These are phyloP conservation scores for Mercenaria mercenaria DNA, from an alignment of 1,140 invertebrate genomes.

Conservation along the genomic window DNA sequence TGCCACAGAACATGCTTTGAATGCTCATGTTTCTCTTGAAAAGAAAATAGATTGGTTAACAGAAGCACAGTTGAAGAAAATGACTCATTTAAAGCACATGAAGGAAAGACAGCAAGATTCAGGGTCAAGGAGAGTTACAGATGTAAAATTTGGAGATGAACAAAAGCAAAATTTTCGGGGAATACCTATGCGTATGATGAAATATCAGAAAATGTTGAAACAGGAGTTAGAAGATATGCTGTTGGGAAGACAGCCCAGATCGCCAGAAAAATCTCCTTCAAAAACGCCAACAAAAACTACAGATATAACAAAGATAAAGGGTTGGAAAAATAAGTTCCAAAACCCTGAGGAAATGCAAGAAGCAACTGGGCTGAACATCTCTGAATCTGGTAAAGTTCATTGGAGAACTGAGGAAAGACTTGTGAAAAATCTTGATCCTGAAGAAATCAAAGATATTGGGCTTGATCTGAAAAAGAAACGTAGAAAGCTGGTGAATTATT, in stretches of 20 bases:
- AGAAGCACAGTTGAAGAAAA: conserved; percentile 60
- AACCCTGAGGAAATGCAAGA: conserved; percentile 62
- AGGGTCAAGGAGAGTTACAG: conserved; percentile 68
- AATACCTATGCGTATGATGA: conserved; percentile 79
- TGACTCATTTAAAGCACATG: conserved; percentile 54
- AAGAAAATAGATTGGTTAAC: conserved; percentile 76
- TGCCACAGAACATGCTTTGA: conserved; percentile 75
- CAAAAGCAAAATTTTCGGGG: conserved; percentile 78
- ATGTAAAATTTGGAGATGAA: conserved; percentile 66
- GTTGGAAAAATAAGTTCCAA: conserved; percentile 79
- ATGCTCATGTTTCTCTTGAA: conserved; percentile 80
- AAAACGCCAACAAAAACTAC: conserved; percentile 76
- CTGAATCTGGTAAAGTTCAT: conserved; percentile 76
- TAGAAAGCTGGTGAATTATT: conserved; percentile 71
- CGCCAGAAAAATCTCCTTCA: conserved; percentile 3
- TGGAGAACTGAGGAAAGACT: conserved; percentile 78
- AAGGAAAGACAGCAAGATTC: conserved; percentile 65
- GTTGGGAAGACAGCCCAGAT: conserved; percentile 58
- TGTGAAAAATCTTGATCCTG: conserved; percentile 73
- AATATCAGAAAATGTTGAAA: conserved; percentile 78
- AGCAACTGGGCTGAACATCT: conserved; percentile 59
- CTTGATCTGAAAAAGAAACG: conserved; percentile 77
- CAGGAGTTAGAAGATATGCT: conserved; percentile 72
- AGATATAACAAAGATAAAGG: conserved; percentile 82
- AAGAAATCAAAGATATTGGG: conserved; percentile 77